Conservation (phyloP, 2,113 vertebrate genomes). For the Xyliphius kryptos region DNA sequence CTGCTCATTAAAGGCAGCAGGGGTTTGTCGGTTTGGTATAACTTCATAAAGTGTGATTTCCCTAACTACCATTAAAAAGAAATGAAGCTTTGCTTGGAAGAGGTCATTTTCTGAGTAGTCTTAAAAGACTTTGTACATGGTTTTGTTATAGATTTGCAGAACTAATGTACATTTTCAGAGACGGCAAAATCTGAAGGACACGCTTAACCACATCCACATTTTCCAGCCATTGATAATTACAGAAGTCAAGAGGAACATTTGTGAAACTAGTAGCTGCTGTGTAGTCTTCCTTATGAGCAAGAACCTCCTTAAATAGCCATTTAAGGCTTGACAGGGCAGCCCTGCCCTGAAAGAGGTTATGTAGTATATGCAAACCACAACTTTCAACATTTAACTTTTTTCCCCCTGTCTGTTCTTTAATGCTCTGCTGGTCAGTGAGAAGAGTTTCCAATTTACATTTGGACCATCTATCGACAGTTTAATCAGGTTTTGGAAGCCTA, state of each 20-base stretch:
- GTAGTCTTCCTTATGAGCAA: constrained; percentile 32
- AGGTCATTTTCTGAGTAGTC: constrained; percentile 33
- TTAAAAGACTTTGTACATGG: constrained; percentile 36
- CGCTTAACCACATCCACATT: constrained; percentile 35
- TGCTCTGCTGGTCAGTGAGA: constrained; percentile 27
- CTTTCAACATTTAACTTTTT: constrained; percentile 37
- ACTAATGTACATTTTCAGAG: constrained; percentile 38
- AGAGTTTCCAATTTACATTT: constrained; percentile 34
- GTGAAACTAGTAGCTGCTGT: constrained; percentile 31
- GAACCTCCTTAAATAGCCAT: constrained; percentile 34
- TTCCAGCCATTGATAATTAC: constrained; percentile 34
- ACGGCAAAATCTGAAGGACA: constrained; percentile 35
- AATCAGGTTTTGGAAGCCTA: constrained; percentile 35
- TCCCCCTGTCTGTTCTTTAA: constrained; percentile 25
- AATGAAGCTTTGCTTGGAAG: constrained; percentile 27
- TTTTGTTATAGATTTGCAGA: constrained; percentile 34
- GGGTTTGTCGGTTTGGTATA: constrained; percentile 26
- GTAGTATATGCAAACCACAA: constrained; percentile 37
- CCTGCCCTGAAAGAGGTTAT: too few relatives aligned
- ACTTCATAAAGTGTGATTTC: constrained; percentile 33
- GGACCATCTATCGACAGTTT: constrained; percentile 31
- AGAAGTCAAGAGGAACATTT: constrained; percentile 31
- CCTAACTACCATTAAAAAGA: constrained; percentile 32
- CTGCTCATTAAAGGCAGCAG: constrained; percentile 15
- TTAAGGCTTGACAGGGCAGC: too few relatives aligned